Evolutionary conservation across 2,888 invertebrate genomes (phyloP), one percentile per base, ranked within the genome.

Genomic region (Molanna angustata): DNA sequence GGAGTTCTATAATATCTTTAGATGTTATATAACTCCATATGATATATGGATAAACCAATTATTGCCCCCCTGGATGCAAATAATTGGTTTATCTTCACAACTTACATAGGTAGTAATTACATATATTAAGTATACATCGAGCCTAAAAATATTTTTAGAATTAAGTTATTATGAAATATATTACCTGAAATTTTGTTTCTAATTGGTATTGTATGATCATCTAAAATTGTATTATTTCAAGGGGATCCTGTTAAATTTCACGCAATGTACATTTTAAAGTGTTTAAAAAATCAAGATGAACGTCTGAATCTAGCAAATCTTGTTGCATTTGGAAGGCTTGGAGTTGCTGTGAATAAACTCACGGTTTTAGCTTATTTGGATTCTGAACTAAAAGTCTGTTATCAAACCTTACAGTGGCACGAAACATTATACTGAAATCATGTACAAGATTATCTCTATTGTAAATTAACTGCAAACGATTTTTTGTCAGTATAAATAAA

Each of bases 171-270:
- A n/a, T n/a, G n/a, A n/a, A n/a, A n/a, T n/a, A n/a, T n/a, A 35
- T 13, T 35, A 4, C 35, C 6, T 4, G 35, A 9, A 6, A 53
- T 31, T 31, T 13, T 35, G 17, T 32, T 17, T 21, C 16, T 17
- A 4, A 4, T 27, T 13, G 2, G 17, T 43, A 27, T 43, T 40
- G n/a, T 32, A 14, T 11, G 2, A 20, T 47, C 20, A 31, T 16
- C 4, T 27, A 20, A 4, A 39, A 32, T 17, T 18, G 20, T 16
- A 22, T 49, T 44, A 14, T 37, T 76, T 80, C 52, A 69, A 88
- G 90, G 90, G 45, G 90, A 92, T 70, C 91, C 92, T 42, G 76
- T 85, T 2, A 79, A 80, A 65, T 89, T 84, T 66, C 93, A 93
- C 70, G 87, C 91, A 1, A 80, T 83, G 56, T 88, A 84, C 64